phyloP scores from a whole-genome alignment of 2,797 vertebrate genomes.

The Mareca penelope region DNA sequence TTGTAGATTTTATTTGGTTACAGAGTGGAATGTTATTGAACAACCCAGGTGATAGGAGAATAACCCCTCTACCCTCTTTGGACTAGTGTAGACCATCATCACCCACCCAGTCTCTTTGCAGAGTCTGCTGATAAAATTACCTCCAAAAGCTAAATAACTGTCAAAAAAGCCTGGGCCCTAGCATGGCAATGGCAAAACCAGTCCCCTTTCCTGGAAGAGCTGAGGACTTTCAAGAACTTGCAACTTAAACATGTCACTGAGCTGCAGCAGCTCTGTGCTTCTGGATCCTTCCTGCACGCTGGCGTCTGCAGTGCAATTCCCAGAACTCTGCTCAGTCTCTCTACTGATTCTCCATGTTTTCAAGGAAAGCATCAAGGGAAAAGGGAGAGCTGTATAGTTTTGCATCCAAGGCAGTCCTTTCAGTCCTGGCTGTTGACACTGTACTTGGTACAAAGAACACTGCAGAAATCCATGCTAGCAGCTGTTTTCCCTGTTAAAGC shows the following conservation, averaged over 20 bases:
- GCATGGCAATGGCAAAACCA: background rate
- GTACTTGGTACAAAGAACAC: background rate
- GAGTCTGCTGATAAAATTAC: background rate
- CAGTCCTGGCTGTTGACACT: background rate
- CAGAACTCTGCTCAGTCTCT: background rate
- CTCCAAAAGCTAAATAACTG: background rate
- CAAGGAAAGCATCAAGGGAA: background rate
- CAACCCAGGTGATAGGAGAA: background rate
- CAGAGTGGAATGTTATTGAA: background rate
- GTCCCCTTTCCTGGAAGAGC: background rate
- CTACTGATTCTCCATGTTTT: background rate
- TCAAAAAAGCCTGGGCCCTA: background rate
- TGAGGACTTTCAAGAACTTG: background rate
- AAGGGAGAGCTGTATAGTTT: constrained; percentile 14
- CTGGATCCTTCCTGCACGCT: accelerated
- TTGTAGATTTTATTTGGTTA: background rate
- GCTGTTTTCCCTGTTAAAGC: constrained; percentile 67
- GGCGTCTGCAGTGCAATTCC: background rate
- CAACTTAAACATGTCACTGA: background rate
- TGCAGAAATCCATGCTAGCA: constrained; percentile 52
- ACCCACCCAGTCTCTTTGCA: background rate
- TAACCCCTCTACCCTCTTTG: background rate
- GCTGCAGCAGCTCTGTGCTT: accelerated
- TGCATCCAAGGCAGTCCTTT: constrained; percentile 46
- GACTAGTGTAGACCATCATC: background rate